These are phyloP conservation scores for Austrofundulus limnaeus DNA, from an alignment of 2,113 vertebrate genomes.

Conservation along the genomic window DNA sequence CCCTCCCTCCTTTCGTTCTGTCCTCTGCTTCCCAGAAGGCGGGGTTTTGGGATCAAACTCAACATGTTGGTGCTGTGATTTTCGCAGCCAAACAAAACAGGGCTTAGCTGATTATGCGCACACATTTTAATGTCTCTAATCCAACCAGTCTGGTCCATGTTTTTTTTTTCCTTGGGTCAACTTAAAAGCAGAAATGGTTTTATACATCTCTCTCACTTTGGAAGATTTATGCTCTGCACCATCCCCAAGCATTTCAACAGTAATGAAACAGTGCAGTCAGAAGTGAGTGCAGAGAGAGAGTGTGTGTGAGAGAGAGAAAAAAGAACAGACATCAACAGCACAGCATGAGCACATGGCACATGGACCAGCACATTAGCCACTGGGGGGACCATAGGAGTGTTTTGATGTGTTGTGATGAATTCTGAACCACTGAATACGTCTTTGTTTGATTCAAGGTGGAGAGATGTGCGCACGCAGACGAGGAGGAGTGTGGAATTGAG, in stretches of 20 bases:
- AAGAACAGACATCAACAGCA: slow-evolving; percentile 31
- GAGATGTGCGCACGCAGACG: slow-evolving; percentile 49
- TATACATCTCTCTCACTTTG: slow-evolving; percentile 1
- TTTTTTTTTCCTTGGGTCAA: slow-evolving; percentile 22
- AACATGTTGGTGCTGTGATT: slow-evolving; percentile 43
- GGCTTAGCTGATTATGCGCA: slow-evolving; percentile 35
- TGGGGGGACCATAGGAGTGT: slow-evolving; percentile 32
- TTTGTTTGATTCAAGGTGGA: slow-evolving; percentile 52
- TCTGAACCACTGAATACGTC: slow-evolving; percentile 12
- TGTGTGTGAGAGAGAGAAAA: neutral
- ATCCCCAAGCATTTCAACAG: slow-evolving; percentile 23
- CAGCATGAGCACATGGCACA: slow-evolving; percentile 47
- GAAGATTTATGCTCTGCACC: slow-evolving; percentile 8
- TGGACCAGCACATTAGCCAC: slow-evolving; percentile 41
- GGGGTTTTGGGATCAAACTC: slow-evolving; percentile 48
- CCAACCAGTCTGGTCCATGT: slow-evolving; percentile 26
- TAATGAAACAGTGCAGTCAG: slow-evolving; percentile 33
- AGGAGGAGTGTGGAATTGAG: slow-evolving; percentile 51
- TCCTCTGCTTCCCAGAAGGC: slow-evolving; percentile 32
- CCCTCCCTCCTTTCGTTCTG: slow-evolving; percentile 21
- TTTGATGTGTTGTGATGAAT: slow-evolving; percentile 51
- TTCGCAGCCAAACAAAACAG: slow-evolving; percentile 26
- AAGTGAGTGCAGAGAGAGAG: slow-evolving; percentile 19
- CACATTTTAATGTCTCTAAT: slow-evolving; percentile 45
- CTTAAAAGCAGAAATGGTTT: slow-evolving; percentile 11